Percentiles rank a stretch among this genome's conserved stretches.
phyloP scores from a whole-genome alignment of 2,797 vertebrate species.

The Thunnus albacares region DNA sequence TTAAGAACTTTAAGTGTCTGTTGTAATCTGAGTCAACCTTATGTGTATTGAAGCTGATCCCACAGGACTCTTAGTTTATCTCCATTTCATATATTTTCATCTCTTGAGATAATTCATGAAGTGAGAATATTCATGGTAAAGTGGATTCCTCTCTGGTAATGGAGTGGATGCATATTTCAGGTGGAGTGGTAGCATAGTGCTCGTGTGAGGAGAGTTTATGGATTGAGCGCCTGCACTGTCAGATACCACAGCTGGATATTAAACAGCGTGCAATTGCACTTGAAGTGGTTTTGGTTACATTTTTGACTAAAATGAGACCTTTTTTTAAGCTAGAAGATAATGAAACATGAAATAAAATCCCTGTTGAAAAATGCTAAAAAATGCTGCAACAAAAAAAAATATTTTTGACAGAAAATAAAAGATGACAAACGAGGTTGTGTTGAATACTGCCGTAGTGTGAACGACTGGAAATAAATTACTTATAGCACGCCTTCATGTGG shows the following conservation, averaged over 20 bases:
- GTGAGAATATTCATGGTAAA: slow-evolving; percentile 69
- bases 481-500: not conserved
- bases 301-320: slow-evolving; percentile 2
- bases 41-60: slow-evolving; percentile 46
- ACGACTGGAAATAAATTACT: not conserved
- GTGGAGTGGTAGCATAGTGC: slow-evolving; percentile 47
- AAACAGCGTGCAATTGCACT: slow-evolving; percentile 16
- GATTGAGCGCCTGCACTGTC: slow-evolving; percentile 29
- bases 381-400: not conserved
- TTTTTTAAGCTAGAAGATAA: slow-evolving; percentile 5
- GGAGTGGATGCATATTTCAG: slow-evolving; percentile 69
- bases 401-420: not conserved
- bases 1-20: slow-evolving; percentile 44
- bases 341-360: not conserved
- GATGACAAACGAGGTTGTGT: not conserved
- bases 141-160: slow-evolving; percentile 52
- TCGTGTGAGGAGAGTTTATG: slow-evolving; percentile 28
- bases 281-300: slow-evolving; percentile 29
- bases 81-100: slow-evolving; percentile 37
- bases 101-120: slow-evolving; percentile 63
- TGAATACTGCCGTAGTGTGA: not conserved
- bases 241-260: slow-evolving; percentile 36
- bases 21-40: slow-evolving; percentile 20
- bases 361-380: not conserved
- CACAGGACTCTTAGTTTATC: slow-evolving; percentile 23